A percentile compares a stretch with the other conserved stretches of the same genome.
phyloP scores from a whole-genome alignment of 2,797 vertebrate genomes.

The Phoebastria nigripes region DNA sequence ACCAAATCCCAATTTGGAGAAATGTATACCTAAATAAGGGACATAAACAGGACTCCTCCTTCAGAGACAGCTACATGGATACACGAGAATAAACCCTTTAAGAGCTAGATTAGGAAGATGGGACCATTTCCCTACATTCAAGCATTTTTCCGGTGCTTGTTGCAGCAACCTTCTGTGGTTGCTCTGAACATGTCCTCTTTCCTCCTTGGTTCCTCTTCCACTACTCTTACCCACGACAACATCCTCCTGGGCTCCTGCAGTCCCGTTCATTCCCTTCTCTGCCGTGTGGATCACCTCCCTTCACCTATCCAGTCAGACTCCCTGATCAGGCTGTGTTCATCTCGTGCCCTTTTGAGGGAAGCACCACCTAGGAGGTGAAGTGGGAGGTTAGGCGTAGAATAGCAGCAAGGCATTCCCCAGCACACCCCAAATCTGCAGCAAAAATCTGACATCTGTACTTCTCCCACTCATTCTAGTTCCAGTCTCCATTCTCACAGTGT shows the following conservation, averaged over 20 bases:
- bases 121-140: not conserved
- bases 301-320: not conserved
- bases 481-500: not conserved
- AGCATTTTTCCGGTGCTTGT: not conserved
- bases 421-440: not conserved
- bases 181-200: not conserved
- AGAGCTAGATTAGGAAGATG: not conserved
- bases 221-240: not conserved
- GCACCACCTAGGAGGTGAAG: not conserved
- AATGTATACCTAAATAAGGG: not conserved
- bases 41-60: not conserved
- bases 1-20: not conserved
- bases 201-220: not conserved
- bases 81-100: not conserved
- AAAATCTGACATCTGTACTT: not conserved
- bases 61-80: not conserved
- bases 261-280: not conserved
- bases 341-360: not conserved
- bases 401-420: not conserved
- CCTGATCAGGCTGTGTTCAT: accelerated
- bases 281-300: not conserved
- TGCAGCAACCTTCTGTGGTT: not conserved
- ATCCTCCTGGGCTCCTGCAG: not conserved
- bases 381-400: not conserved
- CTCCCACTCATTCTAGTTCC: not conserved